Conservation (phyloP, 2,797 vertebrate genomes). For the Toxotes lorentzi region DNA sequence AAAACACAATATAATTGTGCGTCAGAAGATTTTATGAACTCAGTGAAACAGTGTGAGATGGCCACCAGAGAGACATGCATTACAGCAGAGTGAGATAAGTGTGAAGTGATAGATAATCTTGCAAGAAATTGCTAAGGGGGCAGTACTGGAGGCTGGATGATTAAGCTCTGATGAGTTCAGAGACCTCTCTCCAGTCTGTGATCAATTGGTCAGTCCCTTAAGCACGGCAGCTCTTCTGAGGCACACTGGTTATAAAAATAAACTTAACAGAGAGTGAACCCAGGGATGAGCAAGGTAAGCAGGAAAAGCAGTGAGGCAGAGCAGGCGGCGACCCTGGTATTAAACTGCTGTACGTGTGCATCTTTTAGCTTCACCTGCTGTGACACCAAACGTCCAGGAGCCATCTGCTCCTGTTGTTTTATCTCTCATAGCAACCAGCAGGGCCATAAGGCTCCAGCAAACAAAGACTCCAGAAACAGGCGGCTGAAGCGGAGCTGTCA, state of each 20-base stretch:
- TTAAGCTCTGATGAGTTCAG: conserved; percentile 75
- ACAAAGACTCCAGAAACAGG: conserved; percentile 67
- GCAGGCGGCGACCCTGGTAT: conserved; percentile 57
- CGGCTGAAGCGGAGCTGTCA: conserved; percentile 49
- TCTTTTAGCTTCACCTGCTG: conserved; percentile 86
- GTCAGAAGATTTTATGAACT: conserved; percentile 24
- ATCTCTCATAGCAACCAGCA: conserved; percentile 76
- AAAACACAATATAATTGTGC: conserved; percentile 30
- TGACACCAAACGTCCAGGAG: conserved; percentile 79
- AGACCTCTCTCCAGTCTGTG: conserved; percentile 60
- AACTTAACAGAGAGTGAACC: conserved; percentile 38
- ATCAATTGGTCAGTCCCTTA: conserved; percentile 58
- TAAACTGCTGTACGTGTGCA: conserved; percentile 65
- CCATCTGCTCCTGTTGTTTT: conserved; percentile 87
- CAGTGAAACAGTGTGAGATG: conserved; percentile 11
- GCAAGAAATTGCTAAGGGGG: conserved; percentile 65
- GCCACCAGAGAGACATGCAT: conserved; percentile 45
- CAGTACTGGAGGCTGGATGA: conserved; percentile 53
- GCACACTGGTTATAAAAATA: conserved; percentile 55
- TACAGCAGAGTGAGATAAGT: conserved; percentile 48
- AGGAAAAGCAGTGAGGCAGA: conserved; percentile 35
- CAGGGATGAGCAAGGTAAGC: conserved; percentile 29
- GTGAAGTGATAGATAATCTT: conserved; percentile 69
- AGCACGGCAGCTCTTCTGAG: conserved; percentile 6
- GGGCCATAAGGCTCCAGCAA: conserved; percentile 71